Evolutionary conservation across 2,113 vertebrate genomes (phyloP), one percentile per base, ranked within the genome.

Genomic region (Lophotis ruficrista): DNA sequence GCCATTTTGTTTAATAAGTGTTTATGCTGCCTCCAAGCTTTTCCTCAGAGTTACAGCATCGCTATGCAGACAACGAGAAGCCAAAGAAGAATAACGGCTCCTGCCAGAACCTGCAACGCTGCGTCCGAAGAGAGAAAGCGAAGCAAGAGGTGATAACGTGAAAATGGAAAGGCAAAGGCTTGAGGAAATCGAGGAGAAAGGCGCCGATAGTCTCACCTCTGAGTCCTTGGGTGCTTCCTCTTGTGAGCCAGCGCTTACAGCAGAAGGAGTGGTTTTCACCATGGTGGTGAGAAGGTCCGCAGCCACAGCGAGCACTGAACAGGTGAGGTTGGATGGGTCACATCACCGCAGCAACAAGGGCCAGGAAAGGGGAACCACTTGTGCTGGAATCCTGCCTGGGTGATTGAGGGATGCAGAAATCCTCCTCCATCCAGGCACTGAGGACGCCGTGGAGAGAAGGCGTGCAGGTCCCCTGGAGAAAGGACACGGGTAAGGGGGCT

Each of bases 101-200:
- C 3, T 2, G 7, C 23, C 22, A n/a, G 57, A 51, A 4, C 37
- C 25, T 23, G 8, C 37, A 30, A 10, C 2, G 0, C 31, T 33
- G 43, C 11, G 3, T 1, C 5, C 0, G 2, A 58, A 37, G 41
- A n/a, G 31, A 60, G 28, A 51, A 65, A 30, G 35, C 0, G 2
- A 72, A 66, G 41, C 47, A 61, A 25, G 24, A 35, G 20, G 25
- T 28, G 24, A 11, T 4, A 20, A 37, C 3, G 14, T 20, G 50
- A 30, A 12, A 1, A 6, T 2, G 12, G 25, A n/a, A 50, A 87
- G 35, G 48, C 41, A 91, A 72, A 68, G 28, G 23, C 35, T 50
- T 7, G 16, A 28, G 24, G 35, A 68, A 61, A 27, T 0, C 22
- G 14, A 11, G 54, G 23, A 53, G 15, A 31, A 43, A 56, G 17